These are phyloP conservation scores for Indicator indicator DNA, from an alignment of 2,113 vertebrate genomes.

Conservation along the genomic window DNA sequence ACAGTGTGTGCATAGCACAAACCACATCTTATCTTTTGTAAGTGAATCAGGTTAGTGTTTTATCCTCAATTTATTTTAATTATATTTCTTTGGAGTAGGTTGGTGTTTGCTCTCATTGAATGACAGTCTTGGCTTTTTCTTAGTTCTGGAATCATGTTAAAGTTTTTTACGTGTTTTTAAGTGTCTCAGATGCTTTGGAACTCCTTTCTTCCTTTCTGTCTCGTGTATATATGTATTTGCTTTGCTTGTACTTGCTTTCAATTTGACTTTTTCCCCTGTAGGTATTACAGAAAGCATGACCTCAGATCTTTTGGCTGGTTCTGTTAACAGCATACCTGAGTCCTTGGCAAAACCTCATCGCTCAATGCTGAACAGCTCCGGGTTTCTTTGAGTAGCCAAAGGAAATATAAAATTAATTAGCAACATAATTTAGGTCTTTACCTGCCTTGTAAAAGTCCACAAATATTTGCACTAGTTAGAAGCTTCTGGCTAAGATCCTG, in stretches of 20 bases:
- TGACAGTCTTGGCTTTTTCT: neutral
- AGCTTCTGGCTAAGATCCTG: constrained; percentile 68
- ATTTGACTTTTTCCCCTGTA: constrained; percentile 40
- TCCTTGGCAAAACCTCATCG: constrained; percentile 65
- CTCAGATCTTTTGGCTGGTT: constrained; percentile 66
- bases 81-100: neutral
- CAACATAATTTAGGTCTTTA: constrained; percentile 78
- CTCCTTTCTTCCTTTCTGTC: neutral
- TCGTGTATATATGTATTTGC: neutral
- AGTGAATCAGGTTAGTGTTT: neutral
- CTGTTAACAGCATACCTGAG: constrained; percentile 73
- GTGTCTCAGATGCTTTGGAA: neutral
- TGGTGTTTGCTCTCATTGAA: neutral
- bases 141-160: neutral
- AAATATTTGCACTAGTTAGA: constrained; percentile 75
- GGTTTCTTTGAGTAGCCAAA: constrained; percentile 74
- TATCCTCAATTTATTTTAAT: neutral
- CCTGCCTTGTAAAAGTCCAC: constrained; percentile 75
- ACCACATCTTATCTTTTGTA: neutral
- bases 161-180: constrained; percentile 7
- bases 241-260: constrained; percentile 50
- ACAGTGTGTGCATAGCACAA: neutral
- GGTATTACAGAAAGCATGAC: constrained; percentile 69
- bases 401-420: constrained; percentile 85
- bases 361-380: constrained; percentile 54